Evolutionary conservation across 2,797 vertebrate species (phyloP).

Genomic region (Micromesistius poutassou): DNA sequence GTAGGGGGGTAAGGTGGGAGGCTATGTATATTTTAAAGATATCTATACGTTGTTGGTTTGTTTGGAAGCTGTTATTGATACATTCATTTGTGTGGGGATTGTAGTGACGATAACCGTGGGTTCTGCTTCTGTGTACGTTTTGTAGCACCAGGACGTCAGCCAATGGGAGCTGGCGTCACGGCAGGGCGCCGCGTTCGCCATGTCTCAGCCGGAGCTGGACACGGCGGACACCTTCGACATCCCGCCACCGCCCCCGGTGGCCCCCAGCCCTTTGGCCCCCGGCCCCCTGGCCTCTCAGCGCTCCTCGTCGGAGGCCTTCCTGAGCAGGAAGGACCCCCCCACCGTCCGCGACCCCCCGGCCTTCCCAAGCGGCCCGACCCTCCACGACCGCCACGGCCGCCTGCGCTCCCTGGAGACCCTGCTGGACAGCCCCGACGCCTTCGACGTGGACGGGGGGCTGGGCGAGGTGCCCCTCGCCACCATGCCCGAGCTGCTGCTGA

Average conservation of each 20-base stretch:
- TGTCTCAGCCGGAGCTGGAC: constrained; percentile 61
- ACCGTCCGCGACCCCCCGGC: too few relatives aligned
- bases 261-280: constrained; percentile 15
- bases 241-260: constrained; percentile 48
- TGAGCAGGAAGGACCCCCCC: not conserved
- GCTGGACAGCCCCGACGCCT: fast-evolving
- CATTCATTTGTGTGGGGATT: not conserved
- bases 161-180: constrained; percentile 12
- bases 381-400: constrained; percentile 2
- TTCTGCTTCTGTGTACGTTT: not conserved
- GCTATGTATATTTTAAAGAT: too few relatives aligned
- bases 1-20: too few relatives aligned
- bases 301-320: not conserved
- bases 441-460: not conserved
- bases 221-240: constrained; percentile 44
- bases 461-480: constrained; percentile 39
- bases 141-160: constrained; percentile 22
- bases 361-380: not conserved
- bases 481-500: constrained; percentile 45
- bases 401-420: not conserved
- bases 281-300: not conserved
- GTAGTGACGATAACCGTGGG: not conserved
- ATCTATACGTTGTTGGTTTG: too few relatives aligned
- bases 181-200: constrained; percentile 16
- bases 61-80: not conserved